A percentile compares a stretch with the other conserved stretches of the same genome.
These are phyloP conservation scores for Macroteleia sp. DNA, from an alignment of 2,888 invertebrate genomes.

Conservation along the genomic window DNA sequence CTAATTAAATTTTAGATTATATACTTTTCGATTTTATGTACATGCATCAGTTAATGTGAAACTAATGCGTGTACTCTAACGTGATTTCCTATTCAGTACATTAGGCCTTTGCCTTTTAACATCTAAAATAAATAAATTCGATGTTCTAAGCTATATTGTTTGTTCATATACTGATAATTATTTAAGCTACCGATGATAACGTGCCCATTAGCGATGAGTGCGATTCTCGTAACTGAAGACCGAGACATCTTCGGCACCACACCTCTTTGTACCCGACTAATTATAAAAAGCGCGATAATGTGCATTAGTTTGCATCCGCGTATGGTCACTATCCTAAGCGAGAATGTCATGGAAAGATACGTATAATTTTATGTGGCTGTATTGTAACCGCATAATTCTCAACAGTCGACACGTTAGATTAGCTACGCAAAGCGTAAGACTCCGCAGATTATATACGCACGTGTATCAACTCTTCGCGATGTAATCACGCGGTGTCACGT, in stretches of 20 bases:
- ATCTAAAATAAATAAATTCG: too few relatives aligned
- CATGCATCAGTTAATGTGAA: too few relatives aligned
- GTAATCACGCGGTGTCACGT: conserved; percentile 49
- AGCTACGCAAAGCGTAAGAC: conserved; percentile 38
- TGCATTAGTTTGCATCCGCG: conserved; percentile 39
- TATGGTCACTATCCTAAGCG: conserved; percentile 9
- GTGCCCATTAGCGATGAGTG: conserved; percentile 27
- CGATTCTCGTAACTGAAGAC: conserved; percentile 29
- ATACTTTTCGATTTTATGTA: too few relatives aligned
- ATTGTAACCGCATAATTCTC: conserved; percentile 46
- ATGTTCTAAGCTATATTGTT: too few relatives aligned
- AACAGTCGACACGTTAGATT: conserved; percentile 37
- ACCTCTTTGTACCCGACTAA: conserved; percentile 17
- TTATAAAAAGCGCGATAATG: conserved; percentile 39
- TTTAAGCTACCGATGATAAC: conserved; percentile 40
- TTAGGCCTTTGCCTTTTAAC: too few relatives aligned
- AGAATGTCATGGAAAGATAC: conserved; percentile 27
- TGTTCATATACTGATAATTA: too few relatives aligned
- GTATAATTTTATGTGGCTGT: conserved; percentile 29
- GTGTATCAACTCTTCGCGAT: conserved; percentile 39
- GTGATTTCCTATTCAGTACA: too few relatives aligned
- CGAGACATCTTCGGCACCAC: conserved; percentile 22
- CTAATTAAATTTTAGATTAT: too few relatives aligned
- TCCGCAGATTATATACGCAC: conserved; percentile 37
- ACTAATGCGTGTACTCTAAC: too few relatives aligned